Evolutionary conservation across 2,888 invertebrate species (phyloP).

Genomic region (Portevinia maculata): DNA sequence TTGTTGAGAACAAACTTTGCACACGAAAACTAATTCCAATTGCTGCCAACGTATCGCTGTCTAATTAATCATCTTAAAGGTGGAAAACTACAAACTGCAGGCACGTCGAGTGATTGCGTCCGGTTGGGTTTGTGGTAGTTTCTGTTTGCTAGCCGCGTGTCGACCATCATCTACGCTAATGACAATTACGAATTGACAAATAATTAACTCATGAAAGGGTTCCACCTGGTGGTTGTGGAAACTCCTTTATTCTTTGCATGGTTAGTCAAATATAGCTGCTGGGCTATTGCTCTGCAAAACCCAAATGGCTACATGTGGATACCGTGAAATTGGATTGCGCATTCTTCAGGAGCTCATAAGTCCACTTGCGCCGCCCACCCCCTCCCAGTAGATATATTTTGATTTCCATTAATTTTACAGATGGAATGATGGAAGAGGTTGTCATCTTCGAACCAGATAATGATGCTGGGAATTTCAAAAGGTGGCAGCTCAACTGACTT

Average conservation of each 20-base stretch:
- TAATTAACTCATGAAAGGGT: constrained; percentile 61
- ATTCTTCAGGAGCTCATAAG: constrained; percentile 46
- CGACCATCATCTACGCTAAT: constrained; percentile 64
- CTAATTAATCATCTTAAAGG: constrained; percentile 70
- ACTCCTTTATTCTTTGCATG: constrained; percentile 20
- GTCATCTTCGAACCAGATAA: constrained; percentile 64
- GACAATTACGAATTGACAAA: constrained; percentile 73
- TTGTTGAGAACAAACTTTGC: constrained; percentile 43
- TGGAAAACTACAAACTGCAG: constrained; percentile 60
- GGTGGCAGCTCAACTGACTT: constrained; percentile 69
- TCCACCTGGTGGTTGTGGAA: not conserved
- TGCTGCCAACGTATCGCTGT: constrained; percentile 58
- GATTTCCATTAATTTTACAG: constrained; percentile 65
- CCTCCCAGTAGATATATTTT: not conserved
- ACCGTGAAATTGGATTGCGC: constrained; percentile 66
- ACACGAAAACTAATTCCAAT: constrained; percentile 69
- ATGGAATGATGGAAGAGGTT: constrained; percentile 66
- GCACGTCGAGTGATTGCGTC: constrained; percentile 64
- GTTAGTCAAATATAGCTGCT: constrained; percentile 23
- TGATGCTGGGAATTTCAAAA: constrained; percentile 69
- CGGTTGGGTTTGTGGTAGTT: constrained; percentile 32
- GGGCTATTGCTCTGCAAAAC: constrained; percentile 5
- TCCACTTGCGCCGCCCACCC: constrained; percentile 2
- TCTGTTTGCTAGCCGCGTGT: constrained; percentile 31
- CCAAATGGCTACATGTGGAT: constrained; percentile 46